phyloP scores from a whole-genome alignment of 2,113 vertebrate genomes.

The Chelonoidis abingdonii region DNA sequence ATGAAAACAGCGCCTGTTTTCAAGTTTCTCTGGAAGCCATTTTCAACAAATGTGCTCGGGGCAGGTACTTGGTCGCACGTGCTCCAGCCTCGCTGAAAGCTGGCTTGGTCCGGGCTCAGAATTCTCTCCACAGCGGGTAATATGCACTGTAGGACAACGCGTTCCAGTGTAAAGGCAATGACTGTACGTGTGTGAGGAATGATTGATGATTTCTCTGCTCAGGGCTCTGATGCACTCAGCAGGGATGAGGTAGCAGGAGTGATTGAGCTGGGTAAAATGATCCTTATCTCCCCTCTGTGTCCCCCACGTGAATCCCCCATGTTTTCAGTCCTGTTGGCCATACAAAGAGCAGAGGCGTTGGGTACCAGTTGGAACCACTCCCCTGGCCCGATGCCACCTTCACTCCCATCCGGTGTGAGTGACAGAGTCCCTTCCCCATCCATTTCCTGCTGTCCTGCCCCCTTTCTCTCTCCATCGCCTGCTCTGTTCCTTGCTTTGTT shows the following conservation, averaged over 20 bases:
- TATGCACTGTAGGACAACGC: no score
- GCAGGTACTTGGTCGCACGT: no score
- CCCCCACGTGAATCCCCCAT: neutral
- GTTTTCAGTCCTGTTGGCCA: neutral
- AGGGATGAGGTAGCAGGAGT: neutral
- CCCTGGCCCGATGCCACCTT: neutral
- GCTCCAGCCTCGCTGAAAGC: no score
- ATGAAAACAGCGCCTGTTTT: no score
- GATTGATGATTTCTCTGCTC: neutral
- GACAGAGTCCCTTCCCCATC: no score
- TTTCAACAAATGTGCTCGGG: no score
- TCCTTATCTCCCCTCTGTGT: neutral
- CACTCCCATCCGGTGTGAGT: neutral
- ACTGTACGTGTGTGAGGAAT: neutral
- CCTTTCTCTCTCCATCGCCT: neutral
- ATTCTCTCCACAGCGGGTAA: no score
- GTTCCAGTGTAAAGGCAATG: neutral
- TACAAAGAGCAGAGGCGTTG: no score
- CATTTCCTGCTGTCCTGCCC: neutral
- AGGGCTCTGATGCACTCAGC: no score
- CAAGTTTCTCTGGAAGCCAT: no score
- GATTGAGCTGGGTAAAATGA: neutral
- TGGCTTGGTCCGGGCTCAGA: no score
- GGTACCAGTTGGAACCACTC: no score
- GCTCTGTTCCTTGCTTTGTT: neutral